phyloP scores from a whole-genome alignment of 2,797 vertebrate species.

The Mormyrus proboscirostris region DNA sequence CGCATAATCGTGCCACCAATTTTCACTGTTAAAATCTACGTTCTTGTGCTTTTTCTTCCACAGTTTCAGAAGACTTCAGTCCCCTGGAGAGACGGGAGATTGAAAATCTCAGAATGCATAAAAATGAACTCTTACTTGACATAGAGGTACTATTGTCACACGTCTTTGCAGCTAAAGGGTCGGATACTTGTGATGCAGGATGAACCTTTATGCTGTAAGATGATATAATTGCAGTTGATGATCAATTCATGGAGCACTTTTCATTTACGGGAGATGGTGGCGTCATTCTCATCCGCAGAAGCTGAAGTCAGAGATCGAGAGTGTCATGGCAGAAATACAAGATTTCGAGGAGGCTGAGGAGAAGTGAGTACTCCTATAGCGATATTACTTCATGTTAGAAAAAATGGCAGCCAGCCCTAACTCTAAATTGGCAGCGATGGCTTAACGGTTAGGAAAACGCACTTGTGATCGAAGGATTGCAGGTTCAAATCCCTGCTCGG shows the following conservation, averaged over 20 bases:
- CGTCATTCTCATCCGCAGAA: conserved; percentile 44
- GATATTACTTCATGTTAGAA: neutral
- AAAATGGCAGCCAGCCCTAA: too few relatives aligned
- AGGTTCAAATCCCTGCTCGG: neutral
- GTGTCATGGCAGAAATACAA: conserved; percentile 59
- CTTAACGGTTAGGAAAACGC: neutral
- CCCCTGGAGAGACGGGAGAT: conserved; percentile 60
- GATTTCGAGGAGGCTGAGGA: conserved; percentile 62
- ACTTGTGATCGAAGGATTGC: neutral
- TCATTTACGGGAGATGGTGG: neutral
- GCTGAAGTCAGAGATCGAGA: conserved; percentile 62
- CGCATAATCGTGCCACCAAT: neutral
- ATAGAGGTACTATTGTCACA: conserved; percentile 50
- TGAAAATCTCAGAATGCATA: conserved; percentile 58
- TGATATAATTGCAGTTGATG: neutral
- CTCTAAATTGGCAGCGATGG: neutral
- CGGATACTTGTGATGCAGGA: neutral
- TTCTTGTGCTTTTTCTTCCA: neutral
- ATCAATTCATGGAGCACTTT: neutral
- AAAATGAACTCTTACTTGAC: conserved; percentile 59
- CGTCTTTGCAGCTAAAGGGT: neutral
- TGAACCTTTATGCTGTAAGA: neutral
- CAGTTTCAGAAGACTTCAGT: conserved; percentile 57
- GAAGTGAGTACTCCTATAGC: conserved; percentile 47
- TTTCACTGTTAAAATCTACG: neutral